Conservation (phyloP, 2,113 vertebrate species). For the Clarias magur region DNA sequence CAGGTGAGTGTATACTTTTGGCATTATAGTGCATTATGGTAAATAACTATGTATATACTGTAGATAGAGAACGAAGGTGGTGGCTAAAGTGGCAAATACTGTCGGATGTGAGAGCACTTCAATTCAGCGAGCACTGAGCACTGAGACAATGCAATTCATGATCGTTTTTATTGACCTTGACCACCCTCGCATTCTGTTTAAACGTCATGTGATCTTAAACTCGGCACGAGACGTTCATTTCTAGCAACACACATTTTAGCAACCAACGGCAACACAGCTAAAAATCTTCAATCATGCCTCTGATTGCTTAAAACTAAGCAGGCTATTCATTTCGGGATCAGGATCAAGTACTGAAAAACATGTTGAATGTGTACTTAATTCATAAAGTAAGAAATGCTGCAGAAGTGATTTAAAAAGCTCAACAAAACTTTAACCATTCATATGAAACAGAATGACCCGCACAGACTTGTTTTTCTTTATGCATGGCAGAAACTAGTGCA, state of each 20-base stretch:
- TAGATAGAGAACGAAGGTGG: neutral
- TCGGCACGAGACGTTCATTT: neutral
- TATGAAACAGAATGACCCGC: neutral
- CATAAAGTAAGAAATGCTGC: neutral
- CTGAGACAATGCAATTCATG: constrained; percentile 3
- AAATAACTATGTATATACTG: neutral
- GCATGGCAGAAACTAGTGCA: neutral
- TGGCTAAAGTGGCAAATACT: neutral
- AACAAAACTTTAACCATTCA: neutral
- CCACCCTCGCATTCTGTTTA: neutral
- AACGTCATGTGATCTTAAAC: neutral
- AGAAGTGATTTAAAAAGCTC: neutral
- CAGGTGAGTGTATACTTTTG: no score
- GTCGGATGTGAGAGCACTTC: neutral
- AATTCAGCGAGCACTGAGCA: neutral
- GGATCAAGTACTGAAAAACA: neutral
- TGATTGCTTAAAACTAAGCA: neutral
- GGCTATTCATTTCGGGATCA: neutral
- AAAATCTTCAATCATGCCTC: neutral
- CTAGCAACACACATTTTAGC: neutral
- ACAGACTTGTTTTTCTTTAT: neutral
- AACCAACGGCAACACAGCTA: neutral
- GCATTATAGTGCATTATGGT: no score
- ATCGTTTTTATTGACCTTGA: neutral
- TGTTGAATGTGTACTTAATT: neutral